phyloP scores from a whole-genome alignment of 2,113 vertebrate species.

The Bufo bufo region DNA sequence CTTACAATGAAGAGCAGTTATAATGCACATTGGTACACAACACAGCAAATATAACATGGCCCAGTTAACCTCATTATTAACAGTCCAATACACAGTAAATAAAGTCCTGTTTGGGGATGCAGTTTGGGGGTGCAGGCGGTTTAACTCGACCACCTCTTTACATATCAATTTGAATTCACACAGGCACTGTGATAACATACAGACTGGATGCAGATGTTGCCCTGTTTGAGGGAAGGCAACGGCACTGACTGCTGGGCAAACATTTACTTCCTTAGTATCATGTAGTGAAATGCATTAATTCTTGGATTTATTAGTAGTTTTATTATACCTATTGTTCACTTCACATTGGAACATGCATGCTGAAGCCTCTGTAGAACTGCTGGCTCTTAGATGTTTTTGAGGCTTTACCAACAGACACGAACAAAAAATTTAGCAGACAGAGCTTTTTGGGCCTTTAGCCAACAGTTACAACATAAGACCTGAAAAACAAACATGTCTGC shows the following conservation, averaged over 20 bases:
- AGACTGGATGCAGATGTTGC: neutral
- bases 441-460: slow-evolving; percentile 21
- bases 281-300: neutral
- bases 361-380: neutral
- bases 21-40: no score
- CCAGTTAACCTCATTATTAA: no score
- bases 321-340: neutral
- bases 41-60: no score
- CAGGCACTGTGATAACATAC: neutral
- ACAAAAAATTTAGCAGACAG: neutral
- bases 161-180: neutral
- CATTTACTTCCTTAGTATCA: neutral
- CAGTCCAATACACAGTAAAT: no score
- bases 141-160: no score
- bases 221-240: neutral
- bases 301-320: neutral
- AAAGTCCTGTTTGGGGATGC: no score
- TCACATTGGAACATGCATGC: neutral
- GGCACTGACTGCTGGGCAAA: neutral
- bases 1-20: no score
- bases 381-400: neutral
- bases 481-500: slow-evolving; percentile 33
- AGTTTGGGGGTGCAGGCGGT: no score
- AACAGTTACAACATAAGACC: slow-evolving; percentile 44
- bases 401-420: neutral